These are phyloP conservation scores for Brenthis daphne DNA, from an alignment of 2,888 invertebrate species.

Conservation along the genomic window DNA sequence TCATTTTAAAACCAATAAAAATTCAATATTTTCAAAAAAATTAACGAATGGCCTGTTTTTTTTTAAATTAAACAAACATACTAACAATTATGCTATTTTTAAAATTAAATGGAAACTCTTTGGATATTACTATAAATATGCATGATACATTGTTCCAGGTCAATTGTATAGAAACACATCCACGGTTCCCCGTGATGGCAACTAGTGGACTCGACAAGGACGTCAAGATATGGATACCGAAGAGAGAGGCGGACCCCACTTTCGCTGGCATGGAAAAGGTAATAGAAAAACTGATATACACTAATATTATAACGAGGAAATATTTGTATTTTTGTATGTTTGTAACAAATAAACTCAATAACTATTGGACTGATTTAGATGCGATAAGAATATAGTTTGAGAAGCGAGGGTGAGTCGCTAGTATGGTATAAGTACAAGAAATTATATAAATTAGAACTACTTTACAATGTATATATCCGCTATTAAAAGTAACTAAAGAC, in stretches of 20 bases:
- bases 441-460: background rate
- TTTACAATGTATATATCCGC: background rate
- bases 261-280: constrained; percentile 79
- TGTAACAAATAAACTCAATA: no score
- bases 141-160: constrained; percentile 78
- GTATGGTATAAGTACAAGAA: background rate
- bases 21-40: background rate
- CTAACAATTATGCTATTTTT: no score
- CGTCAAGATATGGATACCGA: constrained; percentile 96
- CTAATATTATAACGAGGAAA: no score
- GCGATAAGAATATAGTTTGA: no score
- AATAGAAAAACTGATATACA: constrained; percentile 21
- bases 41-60: no score
- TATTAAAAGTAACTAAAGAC: no score
- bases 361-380: no score
- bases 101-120: no score
- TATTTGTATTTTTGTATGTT: no score
- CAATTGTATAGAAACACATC: constrained; percentile 96
- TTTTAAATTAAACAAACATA: no score
- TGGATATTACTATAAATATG: no score
- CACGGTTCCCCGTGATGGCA: constrained; percentile 91
- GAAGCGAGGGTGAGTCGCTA: no score
- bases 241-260: constrained; percentile 81
- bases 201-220: constrained; percentile 96
- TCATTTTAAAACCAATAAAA: background rate